phyloP scores from a whole-genome alignment of 2,888 invertebrate genomes.

The Cheiracanthium punctorium region DNA sequence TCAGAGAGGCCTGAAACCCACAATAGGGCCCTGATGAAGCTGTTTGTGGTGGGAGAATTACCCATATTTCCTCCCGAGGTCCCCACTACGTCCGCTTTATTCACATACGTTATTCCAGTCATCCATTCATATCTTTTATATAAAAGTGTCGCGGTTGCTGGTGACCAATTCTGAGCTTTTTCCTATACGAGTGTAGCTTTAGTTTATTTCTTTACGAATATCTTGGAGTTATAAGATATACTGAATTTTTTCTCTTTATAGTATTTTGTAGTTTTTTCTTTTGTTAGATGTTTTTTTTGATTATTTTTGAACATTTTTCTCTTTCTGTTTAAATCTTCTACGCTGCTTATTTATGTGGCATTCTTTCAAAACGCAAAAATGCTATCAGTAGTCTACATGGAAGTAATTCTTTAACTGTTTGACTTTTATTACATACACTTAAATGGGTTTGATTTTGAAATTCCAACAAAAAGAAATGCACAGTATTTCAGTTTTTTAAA shows the following conservation, averaged over 20 bases:
- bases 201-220: not conserved
- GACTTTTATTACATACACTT: no score
- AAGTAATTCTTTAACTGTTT: no score
- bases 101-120: constrained; percentile 29
- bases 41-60: constrained; percentile 65
- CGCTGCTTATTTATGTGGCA: no score
- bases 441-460: no score
- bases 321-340: no score
- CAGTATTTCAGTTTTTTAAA: no score
- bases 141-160: not conserved
- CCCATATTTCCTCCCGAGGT: constrained; percentile 41
- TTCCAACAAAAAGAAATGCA: no score
- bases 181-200: not conserved
- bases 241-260: not conserved
- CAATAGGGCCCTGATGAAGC: constrained; percentile 65
- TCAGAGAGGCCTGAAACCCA: constrained; percentile 17
- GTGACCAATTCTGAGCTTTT: not conserved
- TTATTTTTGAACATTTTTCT: no score
- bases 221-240: not conserved
- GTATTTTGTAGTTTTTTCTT: no score
- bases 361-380: no score
- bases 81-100: constrained; percentile 43
- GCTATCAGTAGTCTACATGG: no score
- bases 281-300: no score
- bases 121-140: constrained; percentile 20